A percentile compares a stretch with the other conserved stretches of the same genome.
These are phyloP conservation scores for Pelobates fuscus DNA, from an alignment of 2,113 vertebrate genomes.

Conservation along the genomic window DNA sequence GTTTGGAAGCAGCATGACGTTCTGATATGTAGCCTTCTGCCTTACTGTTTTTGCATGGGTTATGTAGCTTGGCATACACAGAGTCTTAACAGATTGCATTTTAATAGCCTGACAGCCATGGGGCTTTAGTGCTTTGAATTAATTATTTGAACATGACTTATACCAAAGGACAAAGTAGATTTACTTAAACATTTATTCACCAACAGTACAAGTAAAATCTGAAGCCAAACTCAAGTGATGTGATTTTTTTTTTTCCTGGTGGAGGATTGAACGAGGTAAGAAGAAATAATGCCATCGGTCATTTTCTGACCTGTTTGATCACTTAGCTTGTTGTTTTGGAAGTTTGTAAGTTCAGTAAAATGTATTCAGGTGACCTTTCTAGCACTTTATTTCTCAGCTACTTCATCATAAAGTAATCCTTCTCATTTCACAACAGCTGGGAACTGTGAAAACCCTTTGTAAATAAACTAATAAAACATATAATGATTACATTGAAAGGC, in stretches of 20 bases:
- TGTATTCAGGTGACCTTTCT: background rate
- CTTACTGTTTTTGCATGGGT: constrained; percentile 48
- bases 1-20: constrained; percentile 26
- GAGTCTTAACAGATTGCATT: constrained; percentile 40
- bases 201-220: constrained; percentile 42
- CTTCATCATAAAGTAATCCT: background rate
- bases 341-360: background rate
- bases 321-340: background rate
- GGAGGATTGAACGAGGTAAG: background rate
- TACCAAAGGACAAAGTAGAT: constrained; percentile 44
- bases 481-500: no score
- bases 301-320: background rate
- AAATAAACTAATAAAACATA: background rate
- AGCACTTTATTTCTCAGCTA: background rate
- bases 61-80: constrained; percentile 48
- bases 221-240: constrained; percentile 23
- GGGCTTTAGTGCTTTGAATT: constrained; percentile 41
- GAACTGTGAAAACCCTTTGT: background rate
- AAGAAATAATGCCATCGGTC: background rate
- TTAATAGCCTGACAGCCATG: constrained; percentile 42
- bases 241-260: background rate
- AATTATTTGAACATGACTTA: constrained; percentile 36
- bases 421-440: background rate
- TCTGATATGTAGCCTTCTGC: constrained; percentile 37
- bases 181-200: constrained; percentile 45